phyloP scores from a whole-genome alignment of 2,113 vertebrate genomes.

The Bungarus multicinctus region DNA sequence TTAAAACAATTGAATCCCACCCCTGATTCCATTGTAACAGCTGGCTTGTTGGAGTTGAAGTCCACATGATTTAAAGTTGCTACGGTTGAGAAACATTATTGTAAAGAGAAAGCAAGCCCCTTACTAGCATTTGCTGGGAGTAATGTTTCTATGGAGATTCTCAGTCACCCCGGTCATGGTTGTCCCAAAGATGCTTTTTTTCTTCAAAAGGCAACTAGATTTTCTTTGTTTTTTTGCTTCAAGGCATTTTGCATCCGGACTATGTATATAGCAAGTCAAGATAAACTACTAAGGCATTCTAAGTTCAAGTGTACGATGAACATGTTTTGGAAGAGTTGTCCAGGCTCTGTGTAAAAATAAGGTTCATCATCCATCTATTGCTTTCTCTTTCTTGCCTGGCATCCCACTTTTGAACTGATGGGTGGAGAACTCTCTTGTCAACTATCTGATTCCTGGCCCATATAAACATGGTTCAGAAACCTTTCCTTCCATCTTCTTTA shows the following conservation, averaged over 20 bases:
- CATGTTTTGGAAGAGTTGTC: background rate
- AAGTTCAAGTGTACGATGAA: background rate
- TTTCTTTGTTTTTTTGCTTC: too few species aligned
- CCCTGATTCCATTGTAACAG: too few species aligned
- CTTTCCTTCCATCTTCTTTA: constrained; percentile 45
- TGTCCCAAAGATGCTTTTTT: too few species aligned
- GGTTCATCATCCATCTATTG: background rate
- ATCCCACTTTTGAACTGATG: background rate
- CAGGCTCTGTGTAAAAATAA: background rate
- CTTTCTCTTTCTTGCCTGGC: background rate
- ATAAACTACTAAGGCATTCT: background rate
- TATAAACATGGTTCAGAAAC: constrained; percentile 37
- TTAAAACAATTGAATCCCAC: too few species aligned
- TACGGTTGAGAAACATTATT: too few species aligned
- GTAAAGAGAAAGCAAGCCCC: too few species aligned
- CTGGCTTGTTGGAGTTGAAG: too few species aligned
- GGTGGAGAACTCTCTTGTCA: background rate
- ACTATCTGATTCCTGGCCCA: background rate
- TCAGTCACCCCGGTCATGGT: too few species aligned
- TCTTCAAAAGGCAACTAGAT: too few species aligned
- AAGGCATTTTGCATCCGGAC: too few species aligned
- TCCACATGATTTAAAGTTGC: too few species aligned
- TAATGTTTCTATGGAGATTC: background rate
- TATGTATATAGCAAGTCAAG: background rate
- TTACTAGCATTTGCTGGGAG: too few species aligned